Evolutionary conservation across 2,113 vertebrate genomes (phyloP), one percentile per base, ranked within the genome.

Genomic region (Calidris pugnax): DNA sequence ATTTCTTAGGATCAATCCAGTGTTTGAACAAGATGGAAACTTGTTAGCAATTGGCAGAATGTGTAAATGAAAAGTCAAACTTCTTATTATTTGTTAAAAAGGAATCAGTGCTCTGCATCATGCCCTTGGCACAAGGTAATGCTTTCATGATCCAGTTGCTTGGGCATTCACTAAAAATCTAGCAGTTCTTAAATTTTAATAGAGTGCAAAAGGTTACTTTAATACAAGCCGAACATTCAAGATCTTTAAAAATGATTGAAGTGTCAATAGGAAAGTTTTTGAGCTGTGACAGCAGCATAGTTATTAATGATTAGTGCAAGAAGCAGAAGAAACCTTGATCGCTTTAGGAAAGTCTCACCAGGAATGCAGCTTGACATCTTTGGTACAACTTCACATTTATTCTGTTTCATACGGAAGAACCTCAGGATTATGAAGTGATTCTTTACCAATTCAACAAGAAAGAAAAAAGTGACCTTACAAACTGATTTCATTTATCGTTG

Each of bases 21-120:
- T 98, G 98, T 99, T 99, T 98, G 98, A 98, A 99, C 98, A 98
- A 99, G 99, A 99, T 98, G 98, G 98, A 98, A 98, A 99, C 98
- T 99, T 98, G 98, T 99, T 99, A 99, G 98, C 98, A 98, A 98
- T 98, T 98, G 98, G 98, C 98, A 99, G 98, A 98, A 99, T 94
- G 98, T 99, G 98, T 98, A 99, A 99, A 99, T 99, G 98, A 99
- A 99, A 99, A 99, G 98, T 98, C 98, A 99, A 99, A 99, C 99
- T 99, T 99, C 98, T 98, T 98, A 98, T 98, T 98, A 97, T 98
- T 98, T 98, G 98, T 98, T 98, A 98, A 98, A 98, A 98, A 98
- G 98, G 97, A 98, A 98, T 79, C 94, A 93, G 98, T 96, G 95
- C 95, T 97, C 98, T 93, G 94, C 97, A 96, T 98, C 98, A 98